phyloP scores from a whole-genome alignment of 2,888 invertebrate genomes.

The Odontomyia ornata region DNA sequence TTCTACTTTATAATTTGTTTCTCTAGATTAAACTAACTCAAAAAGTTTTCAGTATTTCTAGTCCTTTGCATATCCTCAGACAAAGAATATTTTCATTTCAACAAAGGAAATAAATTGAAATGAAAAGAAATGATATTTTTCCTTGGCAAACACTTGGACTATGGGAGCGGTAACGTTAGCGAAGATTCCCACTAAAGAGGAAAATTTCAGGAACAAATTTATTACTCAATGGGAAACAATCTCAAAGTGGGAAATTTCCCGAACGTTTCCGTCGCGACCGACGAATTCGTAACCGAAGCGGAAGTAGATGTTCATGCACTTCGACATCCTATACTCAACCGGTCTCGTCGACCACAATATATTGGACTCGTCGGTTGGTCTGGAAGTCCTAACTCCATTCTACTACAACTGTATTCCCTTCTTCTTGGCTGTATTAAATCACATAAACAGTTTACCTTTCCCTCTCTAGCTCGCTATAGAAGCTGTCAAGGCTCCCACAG shows the following conservation, averaged over 20 bases:
- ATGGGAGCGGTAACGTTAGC: conserved; percentile 25
- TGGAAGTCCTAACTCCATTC: not conserved
- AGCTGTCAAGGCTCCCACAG: not conserved
- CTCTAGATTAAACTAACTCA: too few species aligned
- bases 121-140: conserved; percentile 40
- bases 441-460: conserved; percentile 7
- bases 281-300: conserved; percentile 53
- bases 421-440: conserved; percentile 18
- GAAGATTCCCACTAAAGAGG: conserved; percentile 41
- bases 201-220: conserved; percentile 51
- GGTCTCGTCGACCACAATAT: conserved; percentile 47
- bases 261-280: conserved; percentile 52
- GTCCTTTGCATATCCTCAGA: not conserved
- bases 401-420: not conserved
- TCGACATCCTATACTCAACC: conserved; percentile 48
- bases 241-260: conserved; percentile 53
- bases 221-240: conserved; percentile 53
- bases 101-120: conserved; percentile 40
- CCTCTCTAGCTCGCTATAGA: not conserved
- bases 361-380: conserved; percentile 43
- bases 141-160: conserved; percentile 29
- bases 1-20: too few species aligned
- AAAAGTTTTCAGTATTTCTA: too few species aligned
- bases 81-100: conserved; percentile 18
- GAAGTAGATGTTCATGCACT: conserved; percentile 51